phyloP scores from a whole-genome alignment of 2,113 vertebrate species.

The Ictidomys tridecemlineatus region DNA sequence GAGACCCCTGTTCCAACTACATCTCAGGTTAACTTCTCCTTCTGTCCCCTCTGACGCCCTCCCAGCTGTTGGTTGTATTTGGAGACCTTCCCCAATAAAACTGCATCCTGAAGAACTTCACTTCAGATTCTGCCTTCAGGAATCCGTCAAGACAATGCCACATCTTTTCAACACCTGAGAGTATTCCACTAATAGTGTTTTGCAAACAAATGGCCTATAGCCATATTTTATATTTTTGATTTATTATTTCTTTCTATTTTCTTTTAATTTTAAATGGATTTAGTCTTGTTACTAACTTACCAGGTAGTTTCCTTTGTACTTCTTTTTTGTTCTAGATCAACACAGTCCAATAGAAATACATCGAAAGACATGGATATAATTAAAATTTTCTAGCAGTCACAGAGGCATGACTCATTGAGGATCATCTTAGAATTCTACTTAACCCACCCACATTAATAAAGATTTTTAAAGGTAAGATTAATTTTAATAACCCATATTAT shows the following conservation, averaged over 20 bases:
- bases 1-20: too few species aligned
- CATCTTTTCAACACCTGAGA: background rate
- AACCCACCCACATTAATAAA: background rate
- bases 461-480: background rate
- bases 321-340: background rate
- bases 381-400: background rate
- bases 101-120: too few species aligned
- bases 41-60: background rate
- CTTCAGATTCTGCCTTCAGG: background rate
- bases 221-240: background rate
- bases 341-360: background rate
- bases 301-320: background rate
- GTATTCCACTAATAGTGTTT: background rate
- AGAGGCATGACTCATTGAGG: background rate
- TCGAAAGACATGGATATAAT: background rate
- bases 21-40: background rate
- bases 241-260: background rate
- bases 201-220: background rate
- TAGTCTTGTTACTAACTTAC: constrained; percentile 11
- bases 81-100: background rate
- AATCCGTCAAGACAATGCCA: background rate
- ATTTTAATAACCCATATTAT: background rate
- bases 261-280: background rate
- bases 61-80: background rate
- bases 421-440: constrained; percentile 5